Conservation (phyloP, 2,113 vertebrate genomes). For the Zingel zingel region DNA sequence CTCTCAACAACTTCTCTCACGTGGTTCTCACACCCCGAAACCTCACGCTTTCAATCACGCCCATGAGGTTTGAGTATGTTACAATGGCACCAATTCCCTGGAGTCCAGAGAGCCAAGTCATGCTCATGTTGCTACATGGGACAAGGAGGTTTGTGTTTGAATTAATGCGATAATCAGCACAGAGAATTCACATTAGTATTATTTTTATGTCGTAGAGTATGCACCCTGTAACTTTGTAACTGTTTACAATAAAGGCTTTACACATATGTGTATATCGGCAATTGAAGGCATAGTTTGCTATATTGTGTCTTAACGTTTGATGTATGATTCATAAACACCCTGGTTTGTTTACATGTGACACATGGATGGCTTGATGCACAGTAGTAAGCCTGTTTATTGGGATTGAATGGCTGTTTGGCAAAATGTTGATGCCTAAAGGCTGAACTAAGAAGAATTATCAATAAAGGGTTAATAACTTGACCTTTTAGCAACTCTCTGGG, state of each 20-base stretch:
- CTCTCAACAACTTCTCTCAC: conserved; percentile 77
- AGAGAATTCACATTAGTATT: conserved; percentile 31
- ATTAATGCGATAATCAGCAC: conserved; percentile 65
- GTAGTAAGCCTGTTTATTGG: conserved; percentile 52
- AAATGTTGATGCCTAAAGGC: conserved; percentile 64
- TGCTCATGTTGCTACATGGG: conserved; percentile 57
- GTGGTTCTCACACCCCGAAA: conserved; percentile 78
- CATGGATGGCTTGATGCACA: conserved; percentile 43
- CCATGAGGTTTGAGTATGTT: conserved; percentile 67
- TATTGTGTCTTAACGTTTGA: conserved; percentile 17
- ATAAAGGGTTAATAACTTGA: conserved; percentile 81
- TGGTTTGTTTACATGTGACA: conserved; percentile 55
- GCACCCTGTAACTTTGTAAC: conserved; percentile 14
- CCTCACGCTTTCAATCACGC: conserved; percentile 78
- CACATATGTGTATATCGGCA: not conserved
- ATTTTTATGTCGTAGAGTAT: conserved; percentile 30
- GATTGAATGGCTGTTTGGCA: conserved; percentile 55
- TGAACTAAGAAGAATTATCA: conserved; percentile 67
- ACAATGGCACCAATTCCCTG: conserved; percentile 73
- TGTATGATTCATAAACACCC: conserved; percentile 19
- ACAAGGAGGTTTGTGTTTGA: conserved; percentile 76
- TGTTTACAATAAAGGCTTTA: conserved; percentile 25
- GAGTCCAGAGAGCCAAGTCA: conserved; percentile 63
- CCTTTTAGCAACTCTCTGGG: conserved; percentile 56
- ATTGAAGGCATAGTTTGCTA: conserved; percentile 8